Evolutionary conservation across 2,888 invertebrate species (phyloP), one percentile per base, ranked within the genome.

Genomic region (Dysmachus trigonus): DNA sequence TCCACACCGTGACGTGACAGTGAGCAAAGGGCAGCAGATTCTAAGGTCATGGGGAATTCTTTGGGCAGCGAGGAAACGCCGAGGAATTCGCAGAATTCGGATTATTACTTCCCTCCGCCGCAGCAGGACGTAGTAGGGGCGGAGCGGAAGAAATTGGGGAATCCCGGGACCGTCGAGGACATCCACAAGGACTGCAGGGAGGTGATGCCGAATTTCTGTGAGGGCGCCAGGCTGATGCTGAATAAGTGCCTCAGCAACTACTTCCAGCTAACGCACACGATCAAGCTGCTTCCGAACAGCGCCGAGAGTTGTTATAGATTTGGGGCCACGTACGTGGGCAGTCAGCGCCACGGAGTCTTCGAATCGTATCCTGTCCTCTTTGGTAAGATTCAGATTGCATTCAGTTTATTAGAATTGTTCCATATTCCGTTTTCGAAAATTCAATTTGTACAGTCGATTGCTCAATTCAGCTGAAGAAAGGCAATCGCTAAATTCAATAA

Each of bases 121-220:
- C 13, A 10, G 47, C 47, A 47, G 47, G 15, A n/a, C 6, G 7
- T 4, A 6, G 7, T 15, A 15, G 38, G n/a, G n/a, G 15, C 1
- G 7, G 15, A n/a, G 6, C 41, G 27, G n/a, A 35, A 2, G 4
- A 77, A 83, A 72, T 30, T 83, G 18, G 62, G 79, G 33, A 87
- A 86, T 85, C 87, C 87, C 15, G 87, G 87, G 7, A 79, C 84
- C 1, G 53, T 86, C 30, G 87, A 87, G 6, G 86, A 87, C 41
- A 62, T 87, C 18, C 86, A 86, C 38, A 87, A 86, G 41, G 87
- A 87, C 38, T 87, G 85, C 73, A 86, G 74, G 13, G 82, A 85
- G 53, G 62, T 87, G 2, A 74, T 86, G 51, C 87, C 87, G 6
- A 51, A 73, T 30, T 85, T 85, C 22, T 71, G 22, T 30, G 86